Evolutionary conservation across 2,113 vertebrate species (phyloP), one percentile per base, ranked within the genome.

Genomic region (Macrotus californicus): DNA sequence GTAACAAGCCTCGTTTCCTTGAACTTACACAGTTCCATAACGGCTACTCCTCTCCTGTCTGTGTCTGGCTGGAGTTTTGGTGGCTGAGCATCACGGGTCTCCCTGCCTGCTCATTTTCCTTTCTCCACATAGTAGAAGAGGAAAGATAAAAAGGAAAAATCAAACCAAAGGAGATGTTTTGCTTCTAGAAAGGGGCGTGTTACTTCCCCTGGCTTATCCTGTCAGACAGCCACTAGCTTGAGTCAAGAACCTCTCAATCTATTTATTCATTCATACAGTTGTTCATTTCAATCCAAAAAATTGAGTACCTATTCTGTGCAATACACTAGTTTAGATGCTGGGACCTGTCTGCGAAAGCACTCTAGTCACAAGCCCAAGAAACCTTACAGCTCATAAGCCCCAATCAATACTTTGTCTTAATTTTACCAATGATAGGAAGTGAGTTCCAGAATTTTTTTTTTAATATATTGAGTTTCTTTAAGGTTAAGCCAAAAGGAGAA

Each of bases 381-480:
- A 3, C 46, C 34, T 41, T 54, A 12, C 6, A 66, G 61, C 21
- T 56, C n/a, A 46, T 21, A 36, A 66, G 19, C 34, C 46, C 39
- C 59, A 50, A 81, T 52, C 70, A 77, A 52, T 81, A 31, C 5
- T 84, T 61, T 67, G 18, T 61, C 73, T 94, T 91, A 87, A 59
- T 94, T 77, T 94, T 85, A 84, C 21, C 10, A 84, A 61, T 24
- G 21, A 84, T 34, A 81, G n/a, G 18, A 59, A 89, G 34, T 87
- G 10, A 91, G 34, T 61, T 94, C 5, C 12, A 67, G 39, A 61
- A n/a, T 59, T 16, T 95, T 39, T 79, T 79, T 79, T n/a, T 73
- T 50, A 82, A 64, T 83, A 29, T 56, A 52, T 16, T 64, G 87
- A 73, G 10, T 41, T 87, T 86, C 24, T 92, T 93, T 67, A 92